These are phyloP conservation scores for Crioceris asparagi DNA, from an alignment of 2,888 invertebrate species.

Conservation along the genomic window DNA sequence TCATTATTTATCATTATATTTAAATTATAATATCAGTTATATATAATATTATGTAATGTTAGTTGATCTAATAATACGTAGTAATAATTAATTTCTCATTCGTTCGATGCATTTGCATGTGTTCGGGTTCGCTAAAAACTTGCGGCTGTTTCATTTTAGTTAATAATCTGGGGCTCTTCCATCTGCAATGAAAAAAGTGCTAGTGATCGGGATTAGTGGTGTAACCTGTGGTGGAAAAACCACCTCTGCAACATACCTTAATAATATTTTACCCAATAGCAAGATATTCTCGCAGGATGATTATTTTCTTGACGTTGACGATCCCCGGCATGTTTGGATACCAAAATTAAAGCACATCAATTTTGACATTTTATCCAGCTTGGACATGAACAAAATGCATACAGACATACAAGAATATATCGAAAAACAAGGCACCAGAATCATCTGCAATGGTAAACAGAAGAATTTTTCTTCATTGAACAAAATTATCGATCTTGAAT, in stretches of 20 bases:
- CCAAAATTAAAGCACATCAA: constrained; percentile 60
- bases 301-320: constrained; percentile 59
- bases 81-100: too few relatives aligned
- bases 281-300: constrained; percentile 60
- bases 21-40: too few relatives aligned
- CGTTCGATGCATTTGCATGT: too few relatives aligned
- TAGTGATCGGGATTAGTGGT: constrained; percentile 68
- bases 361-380: constrained; percentile 59
- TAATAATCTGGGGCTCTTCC: too few relatives aligned
- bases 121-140: too few relatives aligned
- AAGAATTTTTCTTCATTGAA: too few relatives aligned
- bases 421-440: constrained; percentile 22
- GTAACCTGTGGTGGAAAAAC: constrained; percentile 81
- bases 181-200: too few relatives aligned
- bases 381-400: constrained; percentile 65
- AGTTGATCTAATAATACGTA: too few relatives aligned
- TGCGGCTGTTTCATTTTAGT: too few relatives aligned
- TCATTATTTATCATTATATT: too few relatives aligned
- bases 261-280: constrained; percentile 36
- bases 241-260: constrained; percentile 50
- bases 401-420: constrained; percentile 40
- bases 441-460: background rate
- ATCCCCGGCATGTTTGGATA: constrained; percentile 52
- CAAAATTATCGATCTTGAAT: too few relatives aligned
- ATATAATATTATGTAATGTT: too few relatives aligned